Percentiles rank a stretch among this genome's conserved stretches.
Conservation (phyloP, 2,797 vertebrate genomes). For the Gastrophryne carolinensis region DNA sequence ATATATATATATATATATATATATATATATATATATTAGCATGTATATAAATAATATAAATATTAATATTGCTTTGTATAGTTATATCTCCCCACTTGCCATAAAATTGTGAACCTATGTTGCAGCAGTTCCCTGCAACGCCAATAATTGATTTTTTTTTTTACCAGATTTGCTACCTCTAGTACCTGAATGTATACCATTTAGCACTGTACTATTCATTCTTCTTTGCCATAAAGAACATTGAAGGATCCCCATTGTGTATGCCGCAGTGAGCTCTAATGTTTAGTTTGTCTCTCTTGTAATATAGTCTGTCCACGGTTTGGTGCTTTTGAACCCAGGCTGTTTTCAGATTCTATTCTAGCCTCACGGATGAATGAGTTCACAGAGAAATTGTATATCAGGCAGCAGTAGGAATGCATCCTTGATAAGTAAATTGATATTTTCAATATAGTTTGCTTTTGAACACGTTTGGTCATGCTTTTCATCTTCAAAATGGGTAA, state of each 20-base stretch:
- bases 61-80: too few relatives aligned
- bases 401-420: background rate
- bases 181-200: background rate
- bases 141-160: too few relatives aligned
- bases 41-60: background rate
- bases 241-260: background rate
- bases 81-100: too few relatives aligned
- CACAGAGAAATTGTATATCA: background rate
- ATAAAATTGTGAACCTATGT: too few relatives aligned
- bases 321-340: background rate
- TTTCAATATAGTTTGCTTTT: background rate
- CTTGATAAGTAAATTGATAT: background rate
- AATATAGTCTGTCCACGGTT: background rate
- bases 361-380: background rate
- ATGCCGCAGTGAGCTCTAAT: background rate
- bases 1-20: background rate
- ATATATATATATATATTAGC: too few relatives aligned
- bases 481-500: background rate
- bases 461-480: background rate
- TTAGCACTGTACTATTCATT: background rate
- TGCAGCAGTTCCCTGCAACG: too few relatives aligned
- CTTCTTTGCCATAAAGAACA: background rate
- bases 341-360: background rate
- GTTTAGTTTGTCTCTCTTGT: background rate
- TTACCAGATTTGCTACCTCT: too few relatives aligned